Conservation (phyloP, 2,888 invertebrate species). For the Lasioglossum vierecki region DNA sequence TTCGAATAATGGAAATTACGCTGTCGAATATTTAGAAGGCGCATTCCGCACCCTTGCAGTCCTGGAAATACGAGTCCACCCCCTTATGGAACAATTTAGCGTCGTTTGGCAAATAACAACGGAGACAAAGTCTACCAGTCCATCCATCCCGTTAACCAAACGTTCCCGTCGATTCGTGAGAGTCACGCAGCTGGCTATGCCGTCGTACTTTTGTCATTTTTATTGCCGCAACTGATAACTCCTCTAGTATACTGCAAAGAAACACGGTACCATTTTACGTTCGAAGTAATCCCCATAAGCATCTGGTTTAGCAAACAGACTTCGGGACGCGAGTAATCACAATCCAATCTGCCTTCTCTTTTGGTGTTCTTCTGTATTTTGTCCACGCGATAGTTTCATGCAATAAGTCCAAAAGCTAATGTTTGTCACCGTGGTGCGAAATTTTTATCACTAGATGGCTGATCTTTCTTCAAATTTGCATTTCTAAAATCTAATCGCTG, state of each 20-base stretch:
- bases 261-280: constrained; percentile 56
- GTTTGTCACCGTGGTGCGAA: not conserved
- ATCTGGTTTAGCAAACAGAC: constrained; percentile 61
- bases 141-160: constrained; percentile 37
- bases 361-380: not conserved
- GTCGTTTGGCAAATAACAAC: not conserved
- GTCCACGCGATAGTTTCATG: not conserved
- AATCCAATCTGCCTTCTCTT: too few species aligned
- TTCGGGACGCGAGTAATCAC: not conserved
- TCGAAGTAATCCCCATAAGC: constrained; percentile 65
- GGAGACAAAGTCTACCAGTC: not conserved
- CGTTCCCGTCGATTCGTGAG: constrained; percentile 6
- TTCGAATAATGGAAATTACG: too few species aligned
- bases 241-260: not conserved
- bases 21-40: too few species aligned
- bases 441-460: too few species aligned
- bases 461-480: too few species aligned
- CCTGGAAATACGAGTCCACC: too few species aligned
- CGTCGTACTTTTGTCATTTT: constrained; percentile 58
- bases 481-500: too few species aligned
- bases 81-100: too few species aligned
- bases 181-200: constrained; percentile 67
- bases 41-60: too few species aligned
- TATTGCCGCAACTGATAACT: constrained; percentile 54
- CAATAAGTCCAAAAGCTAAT: not conserved